Evolutionary conservation across 2,888 invertebrate genomes (phyloP).

Genomic region (Amaurobius ferox): DNA sequence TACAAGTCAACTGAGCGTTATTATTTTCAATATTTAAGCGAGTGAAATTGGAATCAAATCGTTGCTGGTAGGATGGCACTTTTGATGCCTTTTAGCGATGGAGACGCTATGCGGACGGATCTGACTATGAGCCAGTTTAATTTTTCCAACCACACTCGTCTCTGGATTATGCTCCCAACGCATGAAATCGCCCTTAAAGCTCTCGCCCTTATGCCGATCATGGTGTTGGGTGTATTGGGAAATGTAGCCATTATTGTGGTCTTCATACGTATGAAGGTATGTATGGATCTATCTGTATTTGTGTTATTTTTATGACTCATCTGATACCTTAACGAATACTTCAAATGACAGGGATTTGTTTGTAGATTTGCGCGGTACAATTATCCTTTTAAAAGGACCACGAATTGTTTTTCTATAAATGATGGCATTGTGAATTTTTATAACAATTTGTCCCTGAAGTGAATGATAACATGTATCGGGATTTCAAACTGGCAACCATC

Average conservation of each 20-base stretch:
- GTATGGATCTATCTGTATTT: too few relatives aligned
- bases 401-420: too few relatives aligned
- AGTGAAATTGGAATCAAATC: background rate
- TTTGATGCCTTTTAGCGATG: slow-evolving; percentile 30
- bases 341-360: too few relatives aligned
- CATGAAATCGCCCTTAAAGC: slow-evolving; percentile 75
- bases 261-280: slow-evolving; percentile 81
- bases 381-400: too few relatives aligned
- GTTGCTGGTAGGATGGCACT: slow-evolving; percentile 28
- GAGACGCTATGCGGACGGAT: slow-evolving; percentile 13
- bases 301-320: too few relatives aligned
- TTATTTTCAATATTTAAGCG: background rate
- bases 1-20: background rate
- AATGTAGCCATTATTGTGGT: slow-evolving; percentile 84
- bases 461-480: too few relatives aligned
- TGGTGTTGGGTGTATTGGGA: slow-evolving; percentile 83
- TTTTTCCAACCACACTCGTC: slow-evolving; percentile 43
- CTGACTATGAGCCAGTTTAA: slow-evolving; percentile 51
- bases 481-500: too few relatives aligned
- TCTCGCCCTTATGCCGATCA: slow-evolving; percentile 78
- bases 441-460: too few relatives aligned
- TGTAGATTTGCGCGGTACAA: too few relatives aligned
- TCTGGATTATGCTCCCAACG: slow-evolving; percentile 57
- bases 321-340: too few relatives aligned
- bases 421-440: too few relatives aligned